Evolutionary conservation across 2,888 invertebrate genomes (phyloP), one percentile per base, ranked within the genome.

Genomic region (Emmelina monodactyla): DNA sequence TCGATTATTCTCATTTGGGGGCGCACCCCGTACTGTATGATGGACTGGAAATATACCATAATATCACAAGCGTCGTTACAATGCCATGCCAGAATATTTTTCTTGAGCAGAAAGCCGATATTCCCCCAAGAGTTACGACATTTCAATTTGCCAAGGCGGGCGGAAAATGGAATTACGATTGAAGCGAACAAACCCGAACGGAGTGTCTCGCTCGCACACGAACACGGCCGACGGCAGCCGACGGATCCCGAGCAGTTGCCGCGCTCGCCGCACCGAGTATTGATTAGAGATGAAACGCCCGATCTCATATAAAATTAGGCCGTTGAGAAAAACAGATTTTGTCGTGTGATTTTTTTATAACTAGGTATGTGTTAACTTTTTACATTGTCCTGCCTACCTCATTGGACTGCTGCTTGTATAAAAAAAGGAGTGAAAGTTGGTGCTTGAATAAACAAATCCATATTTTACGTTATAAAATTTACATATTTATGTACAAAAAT

Each of bases 101-200:
- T 75, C 78, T 78, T 71, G 67, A 65, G 68, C 69, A 72, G 73
- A 79, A 79, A 79, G 76, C 75, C 78, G 79, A 79, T 76, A 80
- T 80, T 78, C 80, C 80, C 80, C 71, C 62, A 78, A 79, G 81
- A 80, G 76, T 79, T 79, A 80, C 80, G 79, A 79, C 80, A 79
- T 81, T 81, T 81, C 81, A 81, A 81, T 81, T 81, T 80, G 80
- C 80, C 75, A 80, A 79, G 79, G 80, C 80, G 79, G 76, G 78
- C 78, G 79, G 81, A 80, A 81, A 80, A 80, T 79, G 78, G 78
- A 78, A 80, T 80, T 78, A 78, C 79, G 78, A 78, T 80, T 80
- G 73, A 62, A 78, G 76, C 72, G 76, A 72, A 72, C 68, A 59
- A 55, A 53, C 57, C 62, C 56, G 64, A 70, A 55, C 59, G 62